Percentiles rank a stretch among this genome's conserved stretches.
Conservation (phyloP, 2,797 vertebrate species). For the Gallirallus australis region DNA sequence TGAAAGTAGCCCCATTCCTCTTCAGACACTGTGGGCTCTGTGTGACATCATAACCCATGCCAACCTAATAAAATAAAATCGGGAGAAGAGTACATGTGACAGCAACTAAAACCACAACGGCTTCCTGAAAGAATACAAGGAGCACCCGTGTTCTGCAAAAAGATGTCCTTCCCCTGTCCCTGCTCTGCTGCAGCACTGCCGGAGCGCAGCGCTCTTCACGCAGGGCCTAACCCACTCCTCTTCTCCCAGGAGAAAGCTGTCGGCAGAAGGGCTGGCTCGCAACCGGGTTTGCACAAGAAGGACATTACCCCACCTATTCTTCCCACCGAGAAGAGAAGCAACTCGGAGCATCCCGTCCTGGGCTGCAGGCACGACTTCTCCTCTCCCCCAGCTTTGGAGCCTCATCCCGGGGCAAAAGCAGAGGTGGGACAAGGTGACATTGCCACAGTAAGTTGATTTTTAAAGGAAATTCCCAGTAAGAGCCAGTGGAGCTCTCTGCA, state of each 20-base stretch:
- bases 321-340: not conserved
- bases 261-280: not conserved
- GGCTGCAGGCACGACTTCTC: not conserved
- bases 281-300: fast-evolving
- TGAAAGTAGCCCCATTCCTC: not conserved
- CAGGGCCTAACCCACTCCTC: not conserved
- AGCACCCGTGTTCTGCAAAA: not conserved
- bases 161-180: not conserved
- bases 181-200: fast-evolving
- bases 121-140: not conserved
- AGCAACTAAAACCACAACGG: not conserved
- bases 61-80: not conserved
- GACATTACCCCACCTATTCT: not conserved
- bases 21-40: not conserved
- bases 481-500: not conserved
- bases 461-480: not conserved
- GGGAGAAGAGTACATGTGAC: not conserved
- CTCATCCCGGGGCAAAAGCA: not conserved
- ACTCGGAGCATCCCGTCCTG: fast-evolving
- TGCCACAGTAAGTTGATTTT: not conserved
- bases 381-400: not conserved
- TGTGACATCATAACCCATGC: not conserved
- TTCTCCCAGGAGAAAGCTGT: fast-evolving
- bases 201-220: fast-evolving
- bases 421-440: not conserved